A percentile compares a stretch with the other conserved stretches of the same genome.
Evolutionary conservation across 2,888 invertebrate genomes (phyloP).

Genomic region (Eupithecia subumbrata): DNA sequence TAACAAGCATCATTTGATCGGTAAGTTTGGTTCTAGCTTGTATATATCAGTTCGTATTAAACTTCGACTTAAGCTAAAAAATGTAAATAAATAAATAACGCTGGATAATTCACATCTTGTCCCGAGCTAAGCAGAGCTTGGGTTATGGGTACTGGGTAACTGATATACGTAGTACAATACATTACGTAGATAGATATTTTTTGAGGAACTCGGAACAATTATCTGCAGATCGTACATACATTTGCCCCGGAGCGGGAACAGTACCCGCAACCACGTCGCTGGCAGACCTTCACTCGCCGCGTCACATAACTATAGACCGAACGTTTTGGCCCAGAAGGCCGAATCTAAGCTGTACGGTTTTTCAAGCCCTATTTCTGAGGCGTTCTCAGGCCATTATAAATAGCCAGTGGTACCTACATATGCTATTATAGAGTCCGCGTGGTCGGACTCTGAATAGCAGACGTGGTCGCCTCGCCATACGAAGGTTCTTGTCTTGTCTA

Average conservation of each 20-base stretch:
- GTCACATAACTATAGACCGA: not conserved
- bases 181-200: too few species aligned
- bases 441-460: constrained; percentile 51
- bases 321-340: constrained; percentile 14
- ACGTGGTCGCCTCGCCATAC: constrained; percentile 45
- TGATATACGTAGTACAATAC: too few species aligned
- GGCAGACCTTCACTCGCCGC: too few species aligned
- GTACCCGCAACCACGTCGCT: too few species aligned
- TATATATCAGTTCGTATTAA: not conserved
- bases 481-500: constrained; percentile 20
- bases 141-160: too few species aligned
- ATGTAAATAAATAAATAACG: too few species aligned
- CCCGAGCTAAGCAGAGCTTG: too few species aligned
- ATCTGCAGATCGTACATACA: too few species aligned
- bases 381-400: constrained; percentile 57
- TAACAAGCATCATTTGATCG: not conserved
- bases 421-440: constrained; percentile 49
- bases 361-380: constrained; percentile 28
- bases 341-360: constrained; percentile 19
- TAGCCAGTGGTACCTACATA: constrained; percentile 43
- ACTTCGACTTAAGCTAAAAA: not conserved
- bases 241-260: too few species aligned
- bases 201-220: too few species aligned
- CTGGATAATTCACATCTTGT: too few species aligned
- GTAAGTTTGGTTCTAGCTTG: not conserved